Evolutionary conservation across 2,113 vertebrate species (phyloP), one percentile per base, ranked within the genome.

Genomic region (Petromus typicus): DNA sequence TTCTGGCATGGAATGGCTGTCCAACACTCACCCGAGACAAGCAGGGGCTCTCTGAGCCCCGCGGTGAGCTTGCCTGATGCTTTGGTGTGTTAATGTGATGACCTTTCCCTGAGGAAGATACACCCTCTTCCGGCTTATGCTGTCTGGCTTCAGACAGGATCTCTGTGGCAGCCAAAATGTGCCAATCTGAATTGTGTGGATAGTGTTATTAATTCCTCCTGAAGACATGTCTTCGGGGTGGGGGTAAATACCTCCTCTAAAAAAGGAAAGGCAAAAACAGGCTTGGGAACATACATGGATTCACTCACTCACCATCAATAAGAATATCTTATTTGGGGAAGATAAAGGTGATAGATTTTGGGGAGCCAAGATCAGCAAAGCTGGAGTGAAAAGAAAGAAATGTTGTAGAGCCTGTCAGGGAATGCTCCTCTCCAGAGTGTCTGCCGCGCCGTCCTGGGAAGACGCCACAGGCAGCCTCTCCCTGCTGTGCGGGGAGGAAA

Each of bases 361-460:
- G n/a, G 82, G 81, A 48, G 34, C 73, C 92, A 91, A 87, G 48
- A 95, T 91, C 75, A 86, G 79, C 4, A 25, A 89, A 18, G 54
- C 20, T 91, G 48, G 75, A 54, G 78, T 71, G 22, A 40, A 87
- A 90, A 40, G 86, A 76, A 91, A 43, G 27, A 91, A 73, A 80
- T 76, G 30, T 89, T 95, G 67, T 59, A 37, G 56, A 73, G 59
- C 82, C 89, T 93, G 64, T 94, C 95, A 94, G 54, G 94, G 75
- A 92, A 91, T 93, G 79, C 93, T 95, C 64, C 80, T 96, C 79
- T 94, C 79, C 93, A 89, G 89, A 85, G 76, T 63, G 43, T 57
- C 59, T 94, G 89, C 92, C 64, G 54, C 95, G 82, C 54, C 61
- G 9, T 95, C 94, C 96, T 85, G 20, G 94, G 94, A 95, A 91